Evolutionary conservation across 2,888 invertebrate species (phyloP).

Genomic region (Synanthedon formicaeformis): DNA sequence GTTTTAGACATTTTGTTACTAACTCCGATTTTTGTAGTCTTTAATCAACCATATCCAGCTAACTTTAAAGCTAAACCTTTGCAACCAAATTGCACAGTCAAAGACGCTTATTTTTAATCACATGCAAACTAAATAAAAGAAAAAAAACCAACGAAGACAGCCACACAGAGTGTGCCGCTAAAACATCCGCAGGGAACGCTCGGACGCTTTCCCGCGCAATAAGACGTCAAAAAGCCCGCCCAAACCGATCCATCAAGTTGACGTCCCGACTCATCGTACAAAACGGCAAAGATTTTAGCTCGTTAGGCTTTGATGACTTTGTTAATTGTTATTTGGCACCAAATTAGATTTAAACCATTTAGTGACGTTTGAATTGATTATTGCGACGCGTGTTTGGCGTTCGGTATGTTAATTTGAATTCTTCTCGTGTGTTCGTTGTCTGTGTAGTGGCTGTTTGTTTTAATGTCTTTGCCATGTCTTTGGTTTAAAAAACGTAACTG

Average conservation of each 20-base stretch:
- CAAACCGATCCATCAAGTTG: conserved; percentile 40
- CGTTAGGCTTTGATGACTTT: conserved; percentile 51
- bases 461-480: conserved; percentile 3
- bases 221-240: conserved; percentile 38
- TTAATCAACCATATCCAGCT: too few relatives aligned
- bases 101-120: too few relatives aligned
- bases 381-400: conserved; percentile 2
- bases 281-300: conserved; percentile 18
- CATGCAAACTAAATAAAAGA: too few relatives aligned
- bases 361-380: conserved; percentile 31
- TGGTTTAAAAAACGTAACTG: neutral
- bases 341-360: conserved; percentile 38
- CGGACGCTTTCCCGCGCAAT: conserved; percentile 28
- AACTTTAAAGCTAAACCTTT: too few relatives aligned
- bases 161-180: neutral
- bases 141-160: too few relatives aligned
- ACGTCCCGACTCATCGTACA: conserved; percentile 24
- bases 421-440: conserved; percentile 1
- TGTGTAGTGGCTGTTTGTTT: conserved; percentile 3
- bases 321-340: conserved; percentile 57
- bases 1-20: too few relatives aligned
- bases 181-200: conserved; percentile 9
- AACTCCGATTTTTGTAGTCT: too few relatives aligned
- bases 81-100: too few relatives aligned
- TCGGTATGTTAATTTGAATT: conserved; percentile 5